These are phyloP conservation scores for Drosophila sp. DNA, from an alignment of 1,140 invertebrate species.

Conservation along the genomic window DNA sequence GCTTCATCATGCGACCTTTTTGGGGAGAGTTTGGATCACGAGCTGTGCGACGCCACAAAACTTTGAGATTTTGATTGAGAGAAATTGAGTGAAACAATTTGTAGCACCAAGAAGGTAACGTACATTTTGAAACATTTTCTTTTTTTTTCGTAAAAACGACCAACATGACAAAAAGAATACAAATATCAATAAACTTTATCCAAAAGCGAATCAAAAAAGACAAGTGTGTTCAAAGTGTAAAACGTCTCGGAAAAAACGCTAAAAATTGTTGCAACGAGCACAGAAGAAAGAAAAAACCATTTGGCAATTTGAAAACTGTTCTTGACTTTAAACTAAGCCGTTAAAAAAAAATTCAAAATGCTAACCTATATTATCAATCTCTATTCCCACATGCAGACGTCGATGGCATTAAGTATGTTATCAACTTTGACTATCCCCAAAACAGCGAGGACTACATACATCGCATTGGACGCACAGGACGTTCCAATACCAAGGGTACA, in stretches of 20 bases:
- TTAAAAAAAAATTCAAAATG: not conserved
- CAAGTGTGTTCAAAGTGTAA: slow-evolving; percentile 82
- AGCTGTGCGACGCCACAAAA: slow-evolving; percentile 71
- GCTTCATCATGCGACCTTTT: slow-evolving; percentile 69
- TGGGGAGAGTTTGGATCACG: slow-evolving; percentile 77
- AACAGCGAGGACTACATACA: slow-evolving; percentile 99
- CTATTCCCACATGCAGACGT: slow-evolving; percentile 91
- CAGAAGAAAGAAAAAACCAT: slow-evolving; percentile 55
- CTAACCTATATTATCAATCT: slow-evolving; percentile 45
- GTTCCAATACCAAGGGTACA: slow-evolving; percentile 96
- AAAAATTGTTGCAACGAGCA: slow-evolving; percentile 74
- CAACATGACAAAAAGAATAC: slow-evolving; percentile 22
- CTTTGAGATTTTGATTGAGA: slow-evolving; percentile 82
- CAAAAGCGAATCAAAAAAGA: slow-evolving; percentile 68
- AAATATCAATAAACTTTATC: slow-evolving; percentile 49
- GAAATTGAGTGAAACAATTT: slow-evolving; percentile 81
- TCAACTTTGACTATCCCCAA: slow-evolving; percentile 99
- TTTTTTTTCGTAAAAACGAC: slow-evolving; percentile 65
- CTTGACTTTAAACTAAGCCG: slow-evolving; percentile 26
- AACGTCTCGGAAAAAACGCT: slow-evolving; percentile 78
- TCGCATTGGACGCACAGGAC: slow-evolving; percentile 98
- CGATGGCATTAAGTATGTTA: slow-evolving; percentile 99
- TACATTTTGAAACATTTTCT: slow-evolving; percentile 83
- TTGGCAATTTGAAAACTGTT: slow-evolving; percentile 77
- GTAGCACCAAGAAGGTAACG: slow-evolving; percentile 82